phyloP scores from a whole-genome alignment of 2,888 invertebrate species.

The Xylophagus ater region DNA sequence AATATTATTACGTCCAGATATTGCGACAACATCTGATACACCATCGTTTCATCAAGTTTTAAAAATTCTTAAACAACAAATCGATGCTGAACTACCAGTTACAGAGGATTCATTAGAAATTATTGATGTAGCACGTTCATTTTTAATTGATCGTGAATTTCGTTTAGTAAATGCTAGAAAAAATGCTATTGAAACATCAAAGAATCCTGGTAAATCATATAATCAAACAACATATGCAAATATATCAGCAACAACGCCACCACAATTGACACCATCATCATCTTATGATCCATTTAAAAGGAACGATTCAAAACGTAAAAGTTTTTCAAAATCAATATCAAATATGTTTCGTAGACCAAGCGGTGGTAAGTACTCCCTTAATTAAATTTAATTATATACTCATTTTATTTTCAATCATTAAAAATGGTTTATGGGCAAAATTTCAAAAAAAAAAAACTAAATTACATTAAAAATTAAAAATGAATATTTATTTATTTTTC shows the following conservation, averaged over 20 bases:
- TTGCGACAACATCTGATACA: constrained; percentile 80
- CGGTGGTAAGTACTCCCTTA: constrained; percentile 19
- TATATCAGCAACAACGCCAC: constrained; percentile 33
- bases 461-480: too few relatives aligned
- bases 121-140: constrained; percentile 66
- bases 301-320: constrained; percentile 60
- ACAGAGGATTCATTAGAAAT: constrained; percentile 46
- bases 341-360: constrained; percentile 62
- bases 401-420: too few relatives aligned
- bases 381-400: too few relatives aligned
- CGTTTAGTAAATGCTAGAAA: constrained; percentile 58
- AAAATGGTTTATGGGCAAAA: too few relatives aligned
- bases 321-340: constrained; percentile 62
- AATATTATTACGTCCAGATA: constrained; percentile 73
- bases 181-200: constrained; percentile 44
- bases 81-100: constrained; percentile 62
- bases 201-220: constrained; percentile 22
- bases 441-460: too few relatives aligned
- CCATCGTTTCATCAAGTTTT: constrained; percentile 84
- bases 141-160: constrained; percentile 68
- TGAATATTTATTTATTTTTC: too few relatives aligned
- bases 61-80: constrained; percentile 69
- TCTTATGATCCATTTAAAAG: constrained; percentile 48
- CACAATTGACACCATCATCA: constrained; percentile 34
- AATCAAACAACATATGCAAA: constrained; percentile 30